Base-by-base conservation (phyloP, 1,140 invertebrate genomes). In the Heliothis virescens region DNA sequence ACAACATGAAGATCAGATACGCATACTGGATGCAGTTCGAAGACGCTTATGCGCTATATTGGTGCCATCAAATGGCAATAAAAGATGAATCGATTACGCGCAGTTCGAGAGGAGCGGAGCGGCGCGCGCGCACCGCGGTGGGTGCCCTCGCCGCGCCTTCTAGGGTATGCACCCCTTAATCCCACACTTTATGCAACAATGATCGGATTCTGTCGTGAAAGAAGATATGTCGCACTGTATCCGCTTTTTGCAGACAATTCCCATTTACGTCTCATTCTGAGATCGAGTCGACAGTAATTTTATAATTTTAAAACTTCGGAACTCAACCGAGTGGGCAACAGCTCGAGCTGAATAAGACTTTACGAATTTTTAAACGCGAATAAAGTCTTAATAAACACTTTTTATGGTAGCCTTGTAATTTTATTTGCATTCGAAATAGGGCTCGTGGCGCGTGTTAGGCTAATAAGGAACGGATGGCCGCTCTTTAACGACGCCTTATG, bases 361-460 rank as follows among this genome's bases (percentile, higher is more conserved):
- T 91, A 93, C 86, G 89, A 90, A 91, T 90, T 91, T 90, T 93
- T 92, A 91, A 93, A 91, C 55, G 82, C 84, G 79, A 88, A 92
- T 92, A 90, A 92, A 92, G 90, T 90, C 89, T 92, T 91, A 90
- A 92, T 90, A 94, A 92, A 90, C 84, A 81, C 82, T 91, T 84
- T 91, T 92, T 91, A 92, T 92, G 91, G 87, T 86, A 82, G 86
- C 83, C 84, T 89, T 90, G 86, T 86, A 89, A 88, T 92, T 91
- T 92, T 92, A 92, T 92, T 92, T 87, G 86, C 87, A 90, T 89
- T 80, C 83, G 81, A 87, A 91, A 90, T 91, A 91, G 86, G 87
- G 82, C 80, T 83, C 82, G 84, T 85, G 86, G 88, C 87, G 87
- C 88, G 89, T 89, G 89, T 89, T 89, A 86, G 86, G 85, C 87